Base-by-base conservation (phyloP, 2,888 invertebrate species). In the Heteromurus nitidus region DNA sequence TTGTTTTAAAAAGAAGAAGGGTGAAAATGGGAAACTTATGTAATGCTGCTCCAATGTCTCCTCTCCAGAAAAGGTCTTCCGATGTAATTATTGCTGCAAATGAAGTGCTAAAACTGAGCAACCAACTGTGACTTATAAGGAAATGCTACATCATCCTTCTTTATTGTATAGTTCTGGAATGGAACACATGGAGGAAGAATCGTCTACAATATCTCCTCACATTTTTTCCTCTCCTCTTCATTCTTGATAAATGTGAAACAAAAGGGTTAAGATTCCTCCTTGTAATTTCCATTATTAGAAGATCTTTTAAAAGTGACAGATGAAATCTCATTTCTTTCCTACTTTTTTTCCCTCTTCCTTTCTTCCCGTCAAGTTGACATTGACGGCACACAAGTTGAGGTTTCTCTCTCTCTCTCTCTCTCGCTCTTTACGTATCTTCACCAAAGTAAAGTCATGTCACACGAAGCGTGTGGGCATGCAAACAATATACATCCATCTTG, bases 201-300 rank as follows among this genome's bases (percentile, higher is more conserved):
- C n/a, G n/a, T n/a, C n/a, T n/a, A n/a, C n/a, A n/a, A 30, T 60
- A 3, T n/a, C n/a, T 16, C 1, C 31, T 9, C 1, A 3, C 60
- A 2, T 60, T 30, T 28, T 60, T 60, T 55, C 26, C 55, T 55
- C 26, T 26, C n/a, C n/a, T 55, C 3, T 20, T 55, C 26, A 2
- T 24, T 3, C 20, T 60, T 60, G 60, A 60, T 60, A 60, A 60
- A 60, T 60, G 60, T 7, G 18, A 60, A 36, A 60, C 28, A 30
- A 60, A 60, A 60, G 31, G 60, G 60, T n/a, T 60, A 31, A 24
- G 67, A 75, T 75, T 75, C 67, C 36, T 50, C 30, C 55, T 31
- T 55, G 64, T 79, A 79, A 79, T 79, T 79, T 79, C 79, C 79
- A 70, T 79, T 79, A 79, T 79, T 72, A 64, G 79, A 72, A 53